These are phyloP conservation scores for Stegodyphus mimosarum DNA, from an alignment of 1,140 invertebrate species.

Conservation along the genomic window DNA sequence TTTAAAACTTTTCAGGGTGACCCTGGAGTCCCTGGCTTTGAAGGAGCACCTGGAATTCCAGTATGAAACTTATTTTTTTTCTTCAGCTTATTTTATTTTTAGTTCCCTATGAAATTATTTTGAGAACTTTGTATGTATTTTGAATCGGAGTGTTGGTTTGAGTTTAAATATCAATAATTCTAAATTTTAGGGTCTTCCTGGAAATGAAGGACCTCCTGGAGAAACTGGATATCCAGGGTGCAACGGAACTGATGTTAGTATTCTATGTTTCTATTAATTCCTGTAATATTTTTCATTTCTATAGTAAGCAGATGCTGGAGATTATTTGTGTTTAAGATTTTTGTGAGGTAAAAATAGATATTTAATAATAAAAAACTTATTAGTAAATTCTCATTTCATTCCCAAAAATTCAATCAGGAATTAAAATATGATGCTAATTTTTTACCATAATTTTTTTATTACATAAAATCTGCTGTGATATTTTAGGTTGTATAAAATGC, in stretches of 20 bases:
- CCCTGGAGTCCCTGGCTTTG: conserved; percentile 73
- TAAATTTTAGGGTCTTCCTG: conserved; percentile 73
- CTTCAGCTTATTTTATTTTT: neutral
- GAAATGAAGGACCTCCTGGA: conserved; percentile 76
- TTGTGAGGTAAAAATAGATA: too few relatives aligned
- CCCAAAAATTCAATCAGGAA: too few relatives aligned
- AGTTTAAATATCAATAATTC: neutral
- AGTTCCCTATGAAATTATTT: neutral
- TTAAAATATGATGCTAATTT: too few relatives aligned
- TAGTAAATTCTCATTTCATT: too few relatives aligned
- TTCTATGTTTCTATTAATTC: neutral
- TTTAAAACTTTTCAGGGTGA: conserved; percentile 72
- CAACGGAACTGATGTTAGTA: conserved; percentile 77
- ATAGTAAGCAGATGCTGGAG: too few relatives aligned
- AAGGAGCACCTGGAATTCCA: conserved; percentile 74
- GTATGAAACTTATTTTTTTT: conserved; percentile 69
- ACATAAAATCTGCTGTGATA: too few relatives aligned
- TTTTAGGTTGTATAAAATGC: too few relatives aligned
- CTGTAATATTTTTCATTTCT: too few relatives aligned
- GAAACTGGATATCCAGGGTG: conserved; percentile 82
- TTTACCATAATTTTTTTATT: too few relatives aligned
- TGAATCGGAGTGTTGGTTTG: neutral
- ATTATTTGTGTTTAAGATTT: too few relatives aligned
- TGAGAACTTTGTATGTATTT: neutral
- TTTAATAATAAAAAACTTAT: too few relatives aligned